Evolutionary conservation across 1,140 invertebrate species (phyloP).

Genomic region (Scaptomyza montana): DNA sequence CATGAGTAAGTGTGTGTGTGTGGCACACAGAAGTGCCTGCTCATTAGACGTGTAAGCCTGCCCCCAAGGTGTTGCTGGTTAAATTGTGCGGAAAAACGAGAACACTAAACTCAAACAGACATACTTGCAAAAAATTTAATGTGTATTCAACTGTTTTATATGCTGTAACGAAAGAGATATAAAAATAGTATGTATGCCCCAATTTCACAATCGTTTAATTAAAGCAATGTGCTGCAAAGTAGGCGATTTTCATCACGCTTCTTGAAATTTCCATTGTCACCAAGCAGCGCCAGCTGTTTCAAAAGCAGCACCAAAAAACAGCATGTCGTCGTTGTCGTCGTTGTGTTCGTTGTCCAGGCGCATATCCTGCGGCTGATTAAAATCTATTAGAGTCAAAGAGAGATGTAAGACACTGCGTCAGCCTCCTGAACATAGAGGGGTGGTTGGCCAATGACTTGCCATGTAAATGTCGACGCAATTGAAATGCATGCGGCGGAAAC

Average conservation of each 20-base stretch:
- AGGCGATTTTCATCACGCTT: slow-evolving; percentile 59
- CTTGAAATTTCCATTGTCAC: slow-evolving; percentile 57
- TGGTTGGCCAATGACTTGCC: slow-evolving; percentile 67
- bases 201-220: slow-evolving; percentile 64
- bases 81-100: slow-evolving; percentile 73
- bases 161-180: background rate
- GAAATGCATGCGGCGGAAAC: slow-evolving; percentile 73
- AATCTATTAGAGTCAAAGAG: slow-evolving; percentile 83
- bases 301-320: slow-evolving; percentile 53
- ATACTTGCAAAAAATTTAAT: slow-evolving; percentile 9
- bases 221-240: slow-evolving; percentile 40
- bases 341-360: slow-evolving; percentile 54
- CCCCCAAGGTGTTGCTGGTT: slow-evolving; percentile 53
- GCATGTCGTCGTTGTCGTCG: slow-evolving; percentile 59
- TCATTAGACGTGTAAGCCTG: slow-evolving; percentile 59
- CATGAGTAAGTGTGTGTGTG: background rate
- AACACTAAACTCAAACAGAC: slow-evolving; percentile 17
- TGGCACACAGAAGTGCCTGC: slow-evolving; percentile 58
- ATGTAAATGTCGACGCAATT: slow-evolving; percentile 79
- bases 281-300: slow-evolving; percentile 32
- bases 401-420: slow-evolving; percentile 72
- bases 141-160: background rate
- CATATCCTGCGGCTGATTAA: slow-evolving; percentile 82
- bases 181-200: slow-evolving; percentile 3
- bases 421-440: slow-evolving; percentile 11